phyloP scores from a whole-genome alignment of 1,140 invertebrate species.

The Bombus polaris region DNA sequence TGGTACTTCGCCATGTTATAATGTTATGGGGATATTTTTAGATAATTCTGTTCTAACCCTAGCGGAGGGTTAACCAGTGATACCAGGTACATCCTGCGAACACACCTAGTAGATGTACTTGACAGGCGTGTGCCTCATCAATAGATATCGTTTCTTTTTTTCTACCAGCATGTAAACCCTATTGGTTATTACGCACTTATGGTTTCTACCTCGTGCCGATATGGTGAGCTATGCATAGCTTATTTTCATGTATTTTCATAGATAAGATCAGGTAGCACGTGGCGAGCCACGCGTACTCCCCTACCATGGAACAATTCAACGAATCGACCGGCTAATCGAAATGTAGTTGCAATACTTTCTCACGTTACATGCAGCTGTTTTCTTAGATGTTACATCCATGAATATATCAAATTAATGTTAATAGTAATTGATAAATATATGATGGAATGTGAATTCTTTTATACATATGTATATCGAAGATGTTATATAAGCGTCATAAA shows the following conservation, averaged over 20 bases:
- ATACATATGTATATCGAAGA: neutral
- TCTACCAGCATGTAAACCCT: neutral
- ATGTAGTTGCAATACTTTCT: neutral
- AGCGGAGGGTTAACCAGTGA: neutral
- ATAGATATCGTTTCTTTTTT: constrained; percentile 12
- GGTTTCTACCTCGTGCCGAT: constrained; percentile 18
- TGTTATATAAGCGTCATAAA: no score
- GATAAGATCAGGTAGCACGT: constrained; percentile 57
- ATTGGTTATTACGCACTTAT: constrained; percentile 33
- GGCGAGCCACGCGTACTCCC: constrained; percentile 36
- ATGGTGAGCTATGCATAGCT: constrained; percentile 13
- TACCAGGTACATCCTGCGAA: neutral
- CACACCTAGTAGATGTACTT: neutral
- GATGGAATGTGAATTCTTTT: no score
- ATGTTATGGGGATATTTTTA: neutral
- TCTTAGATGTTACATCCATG: neutral
- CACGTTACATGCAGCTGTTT: neutral
- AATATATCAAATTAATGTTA: neutral
- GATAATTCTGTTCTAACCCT: neutral
- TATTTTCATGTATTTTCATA: constrained; percentile 55
- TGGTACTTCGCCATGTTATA: neutral
- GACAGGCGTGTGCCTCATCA: constrained; percentile 8
- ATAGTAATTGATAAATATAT: no score
- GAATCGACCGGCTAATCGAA: constrained; percentile 23
- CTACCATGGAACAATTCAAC: constrained; percentile 19